Evolutionary conservation across 1,140 invertebrate species (phyloP), one percentile per base, ranked within the genome.

Genomic region (Bombus waltoni): DNA sequence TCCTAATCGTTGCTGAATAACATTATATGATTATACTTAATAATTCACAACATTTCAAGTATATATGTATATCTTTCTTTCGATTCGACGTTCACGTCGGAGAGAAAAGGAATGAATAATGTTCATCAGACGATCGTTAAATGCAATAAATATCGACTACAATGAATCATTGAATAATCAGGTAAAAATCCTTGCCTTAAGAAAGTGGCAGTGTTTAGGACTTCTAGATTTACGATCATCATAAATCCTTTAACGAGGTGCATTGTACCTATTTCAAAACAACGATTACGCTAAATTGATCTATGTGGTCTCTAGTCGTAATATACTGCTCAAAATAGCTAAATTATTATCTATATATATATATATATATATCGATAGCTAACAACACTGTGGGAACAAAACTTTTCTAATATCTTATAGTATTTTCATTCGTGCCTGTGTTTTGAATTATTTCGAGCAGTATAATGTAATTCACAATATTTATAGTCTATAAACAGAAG

Each of bases 161-260:
- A 62, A 75, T 28, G 38, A 70, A 57, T 70, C 22, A 40, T 76
- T 32, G 11, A 15, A 78, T 70, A 70, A 13, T 79, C 13, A 38
- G 72, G 35, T 84, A 80, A 38, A 79, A 85, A 80, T 57, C 72
- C 10, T 84, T 80, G 68, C 76, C 83, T 80, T 59, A 78, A 42
- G 38, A 85, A 53, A 18, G 76, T 85, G 83, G 83, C 83, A 85
- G 83, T 85, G 76, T 72, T 72, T 32, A 72, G 28, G 53, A 73
- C 32, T 71, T 32, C 72, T n/a, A 40, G 25, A 47, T 71, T 70
- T 79, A 71, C 62, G 10, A 42, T 62, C 15, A 28, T 28, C n/a
- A 57, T 57, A 44, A 57, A 78, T 78, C 53, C 18, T 57, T 77
- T 3, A 40, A 83, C 35, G 28, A 22, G 28, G 35, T 83, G 73